These are phyloP conservation scores for Balearica regulorum DNA, from an alignment of 2,797 vertebrate genomes.

Conservation along the genomic window DNA sequence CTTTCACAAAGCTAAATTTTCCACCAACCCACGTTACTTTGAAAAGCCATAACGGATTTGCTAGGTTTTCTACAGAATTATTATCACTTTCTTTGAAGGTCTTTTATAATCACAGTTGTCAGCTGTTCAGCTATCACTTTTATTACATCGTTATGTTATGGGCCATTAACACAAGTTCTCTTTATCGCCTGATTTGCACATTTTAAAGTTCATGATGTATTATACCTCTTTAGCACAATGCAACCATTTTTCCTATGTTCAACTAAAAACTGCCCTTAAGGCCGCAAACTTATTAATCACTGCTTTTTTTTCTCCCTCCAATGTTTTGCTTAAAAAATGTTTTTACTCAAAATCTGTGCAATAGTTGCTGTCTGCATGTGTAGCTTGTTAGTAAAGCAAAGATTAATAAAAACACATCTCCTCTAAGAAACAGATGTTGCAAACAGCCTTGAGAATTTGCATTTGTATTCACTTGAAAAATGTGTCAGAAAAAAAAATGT, in stretches of 20 bases:
- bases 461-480: neutral
- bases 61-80: neutral
- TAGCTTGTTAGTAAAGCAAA: neutral
- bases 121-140: neutral
- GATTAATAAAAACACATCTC: neutral
- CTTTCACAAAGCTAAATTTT: neutral
- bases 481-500: neutral
- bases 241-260: neutral
- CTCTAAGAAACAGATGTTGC: neutral
- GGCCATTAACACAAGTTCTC: neutral
- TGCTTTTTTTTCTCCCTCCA: fast-evolving
- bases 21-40: neutral
- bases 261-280: neutral
- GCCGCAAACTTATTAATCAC: neutral
- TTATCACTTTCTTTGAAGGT: neutral
- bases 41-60: neutral
- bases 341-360: neutral
- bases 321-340: neutral
- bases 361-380: neutral
- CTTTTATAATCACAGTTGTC: neutral
- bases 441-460: neutral
- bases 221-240: neutral
- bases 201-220: neutral
- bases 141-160: neutral
- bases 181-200: neutral